phyloP scores from a whole-genome alignment of 1,140 invertebrate genomes.

The Trichogramma pretiosum region DNA sequence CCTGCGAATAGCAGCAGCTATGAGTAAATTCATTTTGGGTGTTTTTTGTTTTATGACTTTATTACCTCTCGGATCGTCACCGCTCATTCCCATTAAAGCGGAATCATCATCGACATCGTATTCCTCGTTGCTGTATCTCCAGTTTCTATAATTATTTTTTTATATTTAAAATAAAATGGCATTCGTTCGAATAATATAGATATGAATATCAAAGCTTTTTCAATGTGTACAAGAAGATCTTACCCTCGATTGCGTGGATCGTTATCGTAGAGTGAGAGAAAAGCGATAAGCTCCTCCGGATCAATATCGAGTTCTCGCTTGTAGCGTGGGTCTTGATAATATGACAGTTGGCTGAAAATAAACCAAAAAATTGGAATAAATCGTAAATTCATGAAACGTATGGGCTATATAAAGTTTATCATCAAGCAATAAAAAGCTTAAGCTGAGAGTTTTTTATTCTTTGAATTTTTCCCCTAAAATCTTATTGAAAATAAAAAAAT shows the following conservation, averaged over 20 bases:
- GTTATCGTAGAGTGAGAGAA: constrained; percentile 36
- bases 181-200: no score
- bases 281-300: constrained; percentile 34
- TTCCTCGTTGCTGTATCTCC: constrained; percentile 31
- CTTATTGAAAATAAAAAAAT: no score
- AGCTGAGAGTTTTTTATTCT: no score
- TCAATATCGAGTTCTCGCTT: constrained; percentile 37
- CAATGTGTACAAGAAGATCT: no score
- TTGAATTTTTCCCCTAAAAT: no score
- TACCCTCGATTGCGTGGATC: constrained; percentile 25
- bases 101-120: constrained; percentile 31
- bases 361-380: no score
- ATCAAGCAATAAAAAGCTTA: no score
- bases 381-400: no score
- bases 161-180: background rate
- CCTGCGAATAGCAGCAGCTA: background rate
- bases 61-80: constrained; percentile 26
- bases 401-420: no score
- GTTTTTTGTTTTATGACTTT: background rate
- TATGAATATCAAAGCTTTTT: constrained; percentile 17
- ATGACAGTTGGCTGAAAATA: constrained; percentile 24
- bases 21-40: background rate
- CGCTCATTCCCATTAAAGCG: constrained; percentile 25
- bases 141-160: constrained; percentile 22
- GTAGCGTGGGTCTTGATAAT: constrained; percentile 33